Percentiles rank a stretch among this genome's conserved stretches.
Evolutionary conservation across 2,797 vertebrate species (phyloP).

Genomic region (Potorous gilbertii): DNA sequence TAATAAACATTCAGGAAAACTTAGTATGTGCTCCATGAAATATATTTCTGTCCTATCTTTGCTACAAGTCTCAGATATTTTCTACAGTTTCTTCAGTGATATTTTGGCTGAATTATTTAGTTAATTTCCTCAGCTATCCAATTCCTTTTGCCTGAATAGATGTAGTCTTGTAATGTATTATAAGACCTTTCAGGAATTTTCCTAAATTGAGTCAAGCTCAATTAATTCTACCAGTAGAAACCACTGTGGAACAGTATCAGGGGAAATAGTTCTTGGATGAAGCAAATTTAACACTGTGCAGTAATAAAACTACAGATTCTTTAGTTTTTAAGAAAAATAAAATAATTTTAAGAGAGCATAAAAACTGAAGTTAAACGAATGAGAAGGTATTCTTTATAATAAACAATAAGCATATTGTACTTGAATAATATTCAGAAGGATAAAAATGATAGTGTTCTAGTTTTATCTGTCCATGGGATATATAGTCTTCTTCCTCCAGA

Average conservation of each 20-base stretch:
- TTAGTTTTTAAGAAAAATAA: not conserved
- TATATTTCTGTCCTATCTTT: not conserved
- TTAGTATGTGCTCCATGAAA: not conserved
- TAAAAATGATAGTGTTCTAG: not conserved
- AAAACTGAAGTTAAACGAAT: not conserved
- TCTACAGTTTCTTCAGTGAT: not conserved
- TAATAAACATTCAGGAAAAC: not conserved
- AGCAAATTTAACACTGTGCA: not conserved
- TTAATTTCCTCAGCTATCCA: not conserved
- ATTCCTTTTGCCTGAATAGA: not conserved
- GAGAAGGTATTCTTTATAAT: not conserved
- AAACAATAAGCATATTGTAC: not conserved
- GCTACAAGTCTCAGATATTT: not conserved
- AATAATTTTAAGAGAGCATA: not conserved
- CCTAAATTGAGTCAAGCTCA: not conserved
- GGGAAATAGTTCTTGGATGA: not conserved
- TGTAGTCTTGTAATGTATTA: not conserved
- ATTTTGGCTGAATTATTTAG: not conserved
- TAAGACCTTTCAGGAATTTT: not conserved
- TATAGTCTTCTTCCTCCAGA: not conserved
- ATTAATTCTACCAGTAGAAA: not conserved
- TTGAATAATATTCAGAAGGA: not conserved
- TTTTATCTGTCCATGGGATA: not conserved
- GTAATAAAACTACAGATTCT: not conserved
- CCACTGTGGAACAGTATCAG: not conserved